Conservation (phyloP, 2,888 invertebrate species). For the Synergus laeviventris region DNA sequence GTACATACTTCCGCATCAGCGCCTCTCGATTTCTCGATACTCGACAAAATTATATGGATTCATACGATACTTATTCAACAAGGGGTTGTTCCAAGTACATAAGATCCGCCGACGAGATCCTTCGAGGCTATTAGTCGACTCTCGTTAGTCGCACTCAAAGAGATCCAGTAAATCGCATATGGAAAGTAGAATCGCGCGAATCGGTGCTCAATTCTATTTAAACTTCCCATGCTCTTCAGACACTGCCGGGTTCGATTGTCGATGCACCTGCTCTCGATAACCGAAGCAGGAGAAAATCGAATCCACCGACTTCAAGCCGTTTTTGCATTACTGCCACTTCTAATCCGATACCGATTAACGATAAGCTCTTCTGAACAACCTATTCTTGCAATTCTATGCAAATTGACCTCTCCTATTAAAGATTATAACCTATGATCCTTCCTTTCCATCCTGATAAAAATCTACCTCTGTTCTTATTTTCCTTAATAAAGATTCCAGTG, state of each 20-base stretch:
- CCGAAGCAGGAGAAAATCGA: constrained; percentile 30
- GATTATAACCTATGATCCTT: constrained; percentile 1
- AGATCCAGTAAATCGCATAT: constrained; percentile 35
- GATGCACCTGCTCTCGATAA: constrained; percentile 38
- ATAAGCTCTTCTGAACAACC: constrained; percentile 9
- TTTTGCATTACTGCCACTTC: constrained; percentile 33
- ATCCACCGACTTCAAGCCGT: constrained; percentile 20
- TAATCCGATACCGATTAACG: constrained; percentile 33
- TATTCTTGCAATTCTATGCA: constrained; percentile 6
- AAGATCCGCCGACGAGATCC: constrained; percentile 7
- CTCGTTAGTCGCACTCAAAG: constrained; percentile 29
- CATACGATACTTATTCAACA: not conserved
- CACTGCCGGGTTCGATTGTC: constrained; percentile 19
- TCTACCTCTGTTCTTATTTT: not conserved
- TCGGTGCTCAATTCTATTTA: constrained; percentile 17
- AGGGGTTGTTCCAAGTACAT: constrained; percentile 2
- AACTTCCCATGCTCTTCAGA: constrained; percentile 19
- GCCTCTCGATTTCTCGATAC: constrained; percentile 14
- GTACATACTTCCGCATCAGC: constrained; percentile 11
- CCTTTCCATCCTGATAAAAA: constrained; percentile 8
- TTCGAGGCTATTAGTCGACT: constrained; percentile 34
- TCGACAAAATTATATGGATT: constrained; percentile 14
- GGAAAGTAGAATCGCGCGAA: constrained; percentile 37
- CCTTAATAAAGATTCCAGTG: not conserved
- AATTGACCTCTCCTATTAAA: not conserved